Base-by-base conservation (phyloP, 1,140 invertebrate species). In the Littorina saxatilis region DNA sequence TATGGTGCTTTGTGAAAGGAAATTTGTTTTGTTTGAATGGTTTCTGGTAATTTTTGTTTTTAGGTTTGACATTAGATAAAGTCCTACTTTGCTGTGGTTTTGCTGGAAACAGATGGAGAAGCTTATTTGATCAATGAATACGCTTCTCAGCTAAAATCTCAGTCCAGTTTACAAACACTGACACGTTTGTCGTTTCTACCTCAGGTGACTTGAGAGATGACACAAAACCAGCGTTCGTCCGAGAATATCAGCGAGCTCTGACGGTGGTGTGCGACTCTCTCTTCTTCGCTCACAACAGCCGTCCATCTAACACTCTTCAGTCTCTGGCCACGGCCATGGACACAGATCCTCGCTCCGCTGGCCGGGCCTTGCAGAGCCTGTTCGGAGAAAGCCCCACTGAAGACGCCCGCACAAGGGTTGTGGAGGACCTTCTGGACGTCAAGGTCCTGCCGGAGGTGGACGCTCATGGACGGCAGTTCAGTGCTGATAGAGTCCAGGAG, bases 251-350 rank as follows among this genome's bases (percentile, higher is more conserved):
- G 68, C 84, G 86, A 32, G 91, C 90, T 13, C 81, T 91, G 80
- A 84, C 90, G n/a, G 91, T 91, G 32, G 84, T 91, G 39, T 90
- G 90, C 85, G 88, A 91, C 74, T 90, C 91, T 78, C 83, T 91
- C 40, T 91, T 91, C 90, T 91, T 91, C 61, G 84, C 91, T 5
- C 86, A 90, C 20, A 90, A 89, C 83, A 83, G 81, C 1, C 83
- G 85, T 4, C 81, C 84, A 9, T 82, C 86, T 0, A 39, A 82
- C 20, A 79, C 85, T 4, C 47, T 85, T 0, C 68, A 80, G 58
- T 83, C 82, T 35, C 74, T 81, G 20, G 82, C 85, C 75, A 4
- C 70, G 35, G 35, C 52, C 7, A 84, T 80, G 72, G 82, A 81
- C 27, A 85, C 86, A 47, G 82, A 86, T 43, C 82, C 85, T n/a